Base-by-base conservation (phyloP, 2,888 invertebrate genomes). In the Furcula furcula region DNA sequence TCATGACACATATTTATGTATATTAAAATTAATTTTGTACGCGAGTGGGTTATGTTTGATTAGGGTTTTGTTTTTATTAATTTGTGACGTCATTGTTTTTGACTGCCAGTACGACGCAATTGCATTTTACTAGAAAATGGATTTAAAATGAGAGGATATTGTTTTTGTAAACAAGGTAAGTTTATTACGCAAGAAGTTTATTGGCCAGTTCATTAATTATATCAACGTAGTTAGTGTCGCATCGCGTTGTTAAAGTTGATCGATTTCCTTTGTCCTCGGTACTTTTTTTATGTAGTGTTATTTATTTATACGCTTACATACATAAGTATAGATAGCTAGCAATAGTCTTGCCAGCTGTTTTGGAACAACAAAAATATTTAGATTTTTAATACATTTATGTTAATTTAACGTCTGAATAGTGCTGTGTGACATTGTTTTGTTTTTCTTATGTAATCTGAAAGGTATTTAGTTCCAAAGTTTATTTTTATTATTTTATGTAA, bases 61-160 rank as follows among this genome's bases (percentile, higher is more conserved):
- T 71, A 55, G 51, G 64, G 73, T 81, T 74, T 76, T 65, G 71
- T 72, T 70, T 73, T 73, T 71, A 71, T 73, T 72, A 54, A 72
- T n/a, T n/a, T 77, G 87, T 91, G 91, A 91, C 91, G 91, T 91
- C 91, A 91, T 82, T 80, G 74, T 85, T 85, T 85, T 83, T 83
- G 82, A 86, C 83, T 86, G 86, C 85, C 81, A 89, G 79, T 76
- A 91, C 91, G 90, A 91, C 91, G 91, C 91, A 91, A 91, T 91
- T 90, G 77, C 80, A 79, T 80, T 80, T 83, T 76, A 72, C 66
- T 65, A 54, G 67, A 78, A 85, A 81, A 88, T 89, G 89, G 81
- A 78, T 76, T 76, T 81, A 86, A 79, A 86, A 86, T 89, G 87
- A 86, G 63, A 76, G n/a, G n/a, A n/a, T n/a, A 73, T 74, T 69